Base-by-base conservation (phyloP, 2,888 invertebrate genomes). In the Drosophila multiciliata region DNA sequence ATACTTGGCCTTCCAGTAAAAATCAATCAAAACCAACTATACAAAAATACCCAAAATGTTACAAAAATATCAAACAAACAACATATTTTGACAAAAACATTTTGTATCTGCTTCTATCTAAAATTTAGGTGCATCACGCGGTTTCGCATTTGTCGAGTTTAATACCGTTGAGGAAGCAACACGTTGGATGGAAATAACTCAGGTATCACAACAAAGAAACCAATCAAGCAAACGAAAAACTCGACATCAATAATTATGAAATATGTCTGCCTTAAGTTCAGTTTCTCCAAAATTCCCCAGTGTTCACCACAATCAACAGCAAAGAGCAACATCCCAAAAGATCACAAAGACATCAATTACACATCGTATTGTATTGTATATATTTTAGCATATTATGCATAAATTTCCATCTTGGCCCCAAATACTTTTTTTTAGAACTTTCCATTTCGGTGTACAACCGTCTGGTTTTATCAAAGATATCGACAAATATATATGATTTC, bases 61-160 rank as follows among this genome's bases (percentile, higher is more conserved):
- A 83, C 79, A 89, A 87, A 82, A 87, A 90, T 76, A 76, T 85
- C 63, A 71, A 87, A 74, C 77, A 88, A 88, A 85, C 78, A 82
- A 87, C 89, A 90, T 82, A 72, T 92, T 92, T 92, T 93, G 92
- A 93, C 93, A 92, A 92, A 93, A 92, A 90, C 87, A 92, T 93
- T 93, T 93, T 93, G 93, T 95, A 94, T 94, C 95, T 95, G 94
- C 95, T 94, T 94, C 93, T 93, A 93, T 93, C 92, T 93, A 91
- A 94, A 95, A 94, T 97, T 97, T 96, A 97, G 97, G 97, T 95
- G 95, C 96, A 94, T 97, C 97, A 94, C 95, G 97, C 93, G 97
- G 97, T 93, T 97, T 97, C 95, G 97, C 96, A 93, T 97, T 97
- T 95, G 97, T 98, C 95, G 98, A 98, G 95, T 98, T 98, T 96